Evolutionary conservation across 1,140 invertebrate genomes (phyloP).

Genomic region (Littorina saxatilis): DNA sequence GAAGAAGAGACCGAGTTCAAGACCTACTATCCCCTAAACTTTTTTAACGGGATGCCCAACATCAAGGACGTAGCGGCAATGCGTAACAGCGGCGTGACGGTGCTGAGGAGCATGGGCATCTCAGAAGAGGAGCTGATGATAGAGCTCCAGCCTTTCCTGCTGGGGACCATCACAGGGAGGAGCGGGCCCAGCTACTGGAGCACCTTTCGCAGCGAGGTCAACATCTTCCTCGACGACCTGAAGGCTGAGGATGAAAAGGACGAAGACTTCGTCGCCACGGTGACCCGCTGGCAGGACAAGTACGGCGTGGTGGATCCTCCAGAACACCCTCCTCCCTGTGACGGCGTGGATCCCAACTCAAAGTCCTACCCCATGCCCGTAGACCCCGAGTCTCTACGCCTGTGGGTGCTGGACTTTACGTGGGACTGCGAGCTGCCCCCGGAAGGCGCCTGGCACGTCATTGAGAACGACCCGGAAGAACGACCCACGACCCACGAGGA

Average conservation of each 20-base stretch:
- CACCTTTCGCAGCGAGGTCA: background rate
- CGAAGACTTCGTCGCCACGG: background rate
- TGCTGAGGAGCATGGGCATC: background rate
- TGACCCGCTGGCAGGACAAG: constrained; percentile 11
- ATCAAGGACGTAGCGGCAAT: background rate
- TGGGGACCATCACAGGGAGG: background rate
- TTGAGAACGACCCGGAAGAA: background rate
- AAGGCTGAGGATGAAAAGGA: background rate
- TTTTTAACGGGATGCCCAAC: too few species aligned
- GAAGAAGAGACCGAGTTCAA: constrained; percentile 8
- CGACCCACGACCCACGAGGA: constrained; percentile 1
- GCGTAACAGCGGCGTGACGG: background rate
- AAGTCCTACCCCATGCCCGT: background rate
- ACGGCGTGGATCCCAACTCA: background rate
- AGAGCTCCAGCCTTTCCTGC: background rate
- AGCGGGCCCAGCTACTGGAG: background rate
- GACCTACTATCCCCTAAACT: too few species aligned
- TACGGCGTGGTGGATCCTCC: constrained; percentile 1
- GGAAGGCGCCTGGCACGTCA: constrained; percentile 6
- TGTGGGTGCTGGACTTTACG: background rate
- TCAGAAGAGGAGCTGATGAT: constrained; percentile 4
- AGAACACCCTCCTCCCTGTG: background rate
- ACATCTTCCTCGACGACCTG: background rate
- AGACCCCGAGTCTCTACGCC: background rate
- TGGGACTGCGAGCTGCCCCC: constrained; percentile 6